Base-by-base conservation (phyloP, 2,113 vertebrate genomes). In the Pantherophis guttatus region DNA sequence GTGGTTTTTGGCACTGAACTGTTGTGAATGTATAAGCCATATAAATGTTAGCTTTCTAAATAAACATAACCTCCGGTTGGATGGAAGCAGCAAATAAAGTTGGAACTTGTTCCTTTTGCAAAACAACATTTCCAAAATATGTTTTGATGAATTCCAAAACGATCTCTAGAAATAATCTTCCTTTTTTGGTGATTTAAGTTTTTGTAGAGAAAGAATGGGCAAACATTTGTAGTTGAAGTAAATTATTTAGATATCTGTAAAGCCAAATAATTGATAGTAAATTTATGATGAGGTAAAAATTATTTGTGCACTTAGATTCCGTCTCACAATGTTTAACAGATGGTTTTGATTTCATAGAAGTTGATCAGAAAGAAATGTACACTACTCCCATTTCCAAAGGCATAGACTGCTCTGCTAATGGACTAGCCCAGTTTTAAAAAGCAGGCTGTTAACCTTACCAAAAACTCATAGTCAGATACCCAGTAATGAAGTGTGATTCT, bases 31-130 rank as follows among this genome's bases (percentile, higher is more conserved):
- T 93, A 93, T 93, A 90, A 93, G 89, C 89, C 89, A 12, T 87
- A 93, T 93, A 90, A 90, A 93, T 90, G 89, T 93, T 93, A 93
- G 89, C 58, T 93, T 93, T 93, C 48, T 90, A 93, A 93, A 93
- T 93, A 93, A 93, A 90, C 92, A 90, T 87, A 90, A 90, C 75
- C 92, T 93, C 92, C 48, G 48, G 81, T 93, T 93, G 89, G 48
- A 90, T 65, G 75, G 89, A 90, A 90, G 89, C 89, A 93, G 92
- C 44, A 90, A 90, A 93, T 93, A 93, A 93, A 93, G 92, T 90
- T 93, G 92, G 86, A 93, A 93, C 89, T 87, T 90, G 75, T 93
- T 87, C 88, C 15, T 65, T 93, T 93, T 93, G 58, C 75, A 90
- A 93, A 93, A 93, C 89, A 93, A 58, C 62, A 89, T 86, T 29